These are phyloP conservation scores for Biston stratarius DNA, from an alignment of 2,888 invertebrate species.

Conservation along the genomic window DNA sequence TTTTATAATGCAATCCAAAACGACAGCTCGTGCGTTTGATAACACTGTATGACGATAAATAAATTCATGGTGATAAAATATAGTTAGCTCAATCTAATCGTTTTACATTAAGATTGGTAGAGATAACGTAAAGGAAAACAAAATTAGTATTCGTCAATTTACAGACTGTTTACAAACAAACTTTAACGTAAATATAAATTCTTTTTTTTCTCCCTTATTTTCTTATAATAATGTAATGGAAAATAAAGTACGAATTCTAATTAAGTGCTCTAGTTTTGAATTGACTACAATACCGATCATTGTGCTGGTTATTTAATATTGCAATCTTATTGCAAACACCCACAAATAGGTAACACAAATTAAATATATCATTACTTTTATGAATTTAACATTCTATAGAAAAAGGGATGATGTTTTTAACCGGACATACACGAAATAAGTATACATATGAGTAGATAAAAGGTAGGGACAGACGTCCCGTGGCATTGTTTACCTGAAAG, in stretches of 20 bases:
- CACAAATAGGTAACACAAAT: not conserved
- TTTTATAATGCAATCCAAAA: constrained; percentile 25
- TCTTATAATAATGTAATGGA: too few species aligned
- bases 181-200: constrained; percentile 18
- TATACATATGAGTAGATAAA: not conserved
- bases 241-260: too few species aligned
- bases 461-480: not conserved
- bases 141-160: constrained; percentile 6
- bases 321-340: not conserved
- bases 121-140: constrained; percentile 8
- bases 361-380: not conserved
- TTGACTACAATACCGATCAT: too few species aligned
- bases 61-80: constrained; percentile 28
- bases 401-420: not conserved
- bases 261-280: too few species aligned
- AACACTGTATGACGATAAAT: constrained; percentile 24
- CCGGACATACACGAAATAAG: not conserved
- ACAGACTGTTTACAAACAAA: constrained; percentile 30
- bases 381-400: not conserved
- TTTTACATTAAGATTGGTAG: constrained; percentile 12
- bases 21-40: constrained; percentile 20
- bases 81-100: constrained; percentile 23
- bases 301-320: not conserved
- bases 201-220: too few species aligned
- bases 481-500: constrained; percentile 57